phyloP scores from a whole-genome alignment of 1,140 invertebrate genomes.

The Drosophila quadrilineata region DNA sequence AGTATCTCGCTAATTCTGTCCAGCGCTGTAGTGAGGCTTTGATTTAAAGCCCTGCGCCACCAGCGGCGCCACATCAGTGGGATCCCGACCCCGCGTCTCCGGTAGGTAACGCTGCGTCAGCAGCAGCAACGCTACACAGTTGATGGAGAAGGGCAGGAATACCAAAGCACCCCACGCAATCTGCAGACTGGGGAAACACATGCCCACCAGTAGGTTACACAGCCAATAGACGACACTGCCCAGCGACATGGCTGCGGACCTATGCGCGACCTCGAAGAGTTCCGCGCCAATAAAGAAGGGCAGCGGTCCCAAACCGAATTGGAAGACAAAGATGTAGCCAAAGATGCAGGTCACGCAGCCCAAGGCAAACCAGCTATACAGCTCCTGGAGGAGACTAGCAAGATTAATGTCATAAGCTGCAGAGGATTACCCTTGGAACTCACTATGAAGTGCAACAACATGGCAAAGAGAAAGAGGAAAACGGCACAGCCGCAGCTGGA shows the following conservation, averaged over 20 bases:
- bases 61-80: conserved; percentile 83
- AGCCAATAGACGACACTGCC: conserved; percentile 94
- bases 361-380: conserved; percentile 84
- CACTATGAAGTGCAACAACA: conserved; percentile 84
- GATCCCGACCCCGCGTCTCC: conserved; percentile 86
- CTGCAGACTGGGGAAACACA: conserved; percentile 88
- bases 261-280: conserved; percentile 92
- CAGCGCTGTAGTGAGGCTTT: no score
- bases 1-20: no score
- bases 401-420: neutral
- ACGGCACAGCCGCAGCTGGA: conserved; percentile 82
- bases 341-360: conserved; percentile 85
- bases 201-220: conserved; percentile 92
- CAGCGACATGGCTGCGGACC: conserved; percentile 92
- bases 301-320: conserved; percentile 91
- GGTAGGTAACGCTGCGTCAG: conserved; percentile 87
- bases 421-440: conserved; percentile 52
- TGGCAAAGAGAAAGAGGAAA: conserved; percentile 83
- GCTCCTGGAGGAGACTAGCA: conserved; percentile 82
- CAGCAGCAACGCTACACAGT: conserved; percentile 83
- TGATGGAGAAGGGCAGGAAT: conserved; percentile 86
- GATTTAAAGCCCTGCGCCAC: conserved; percentile 82
- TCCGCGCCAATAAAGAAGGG: conserved; percentile 92
- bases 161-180: conserved; percentile 84
- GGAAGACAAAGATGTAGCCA: conserved; percentile 90